phyloP scores from a whole-genome alignment of 2,113 vertebrate species.

The Epinephelus cyanopodus region DNA sequence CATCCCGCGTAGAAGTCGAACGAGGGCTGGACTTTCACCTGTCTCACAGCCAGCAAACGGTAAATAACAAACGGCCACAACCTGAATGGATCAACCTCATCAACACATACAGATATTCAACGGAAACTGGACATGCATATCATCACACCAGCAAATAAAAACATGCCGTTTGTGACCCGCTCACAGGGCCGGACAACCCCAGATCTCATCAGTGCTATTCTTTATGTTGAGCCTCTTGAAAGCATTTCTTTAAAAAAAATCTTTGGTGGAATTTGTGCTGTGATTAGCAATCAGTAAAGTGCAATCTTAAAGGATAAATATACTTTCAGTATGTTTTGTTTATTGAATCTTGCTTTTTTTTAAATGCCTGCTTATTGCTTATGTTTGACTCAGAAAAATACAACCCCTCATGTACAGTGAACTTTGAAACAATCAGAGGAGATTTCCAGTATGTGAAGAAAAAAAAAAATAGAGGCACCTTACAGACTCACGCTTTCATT shows the following conservation, averaged over 20 bases:
- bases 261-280: slow-evolving; percentile 83
- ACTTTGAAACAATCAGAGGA: slow-evolving; percentile 80
- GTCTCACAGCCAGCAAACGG: slow-evolving; percentile 55
- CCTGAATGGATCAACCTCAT: slow-evolving; percentile 57
- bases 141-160: slow-evolving; percentile 71
- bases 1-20: slow-evolving; percentile 26
- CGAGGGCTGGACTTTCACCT: slow-evolving; percentile 49
- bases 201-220: slow-evolving; percentile 53
- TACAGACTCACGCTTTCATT: slow-evolving; percentile 68
- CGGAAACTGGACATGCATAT: slow-evolving; percentile 34
- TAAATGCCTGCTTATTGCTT: slow-evolving; percentile 71
- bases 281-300: slow-evolving; percentile 88
- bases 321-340: slow-evolving; percentile 75
- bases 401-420: slow-evolving; percentile 77
- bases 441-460: slow-evolving; percentile 70
- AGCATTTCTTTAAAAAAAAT: slow-evolving; percentile 60
- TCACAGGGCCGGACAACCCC: slow-evolving; percentile 30
- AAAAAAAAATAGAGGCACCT: slow-evolving; percentile 73
- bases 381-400: slow-evolving; percentile 67
- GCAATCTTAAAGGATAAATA: slow-evolving; percentile 83
- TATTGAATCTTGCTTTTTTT: slow-evolving; percentile 67
- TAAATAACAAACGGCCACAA: slow-evolving; percentile 50
- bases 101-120: slow-evolving; percentile 26
- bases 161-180: slow-evolving; percentile 26
- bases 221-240: slow-evolving; percentile 74